Evolutionary conservation across 2,113 vertebrate genomes (phyloP).

Genomic region (Amblyornis subalaris): DNA sequence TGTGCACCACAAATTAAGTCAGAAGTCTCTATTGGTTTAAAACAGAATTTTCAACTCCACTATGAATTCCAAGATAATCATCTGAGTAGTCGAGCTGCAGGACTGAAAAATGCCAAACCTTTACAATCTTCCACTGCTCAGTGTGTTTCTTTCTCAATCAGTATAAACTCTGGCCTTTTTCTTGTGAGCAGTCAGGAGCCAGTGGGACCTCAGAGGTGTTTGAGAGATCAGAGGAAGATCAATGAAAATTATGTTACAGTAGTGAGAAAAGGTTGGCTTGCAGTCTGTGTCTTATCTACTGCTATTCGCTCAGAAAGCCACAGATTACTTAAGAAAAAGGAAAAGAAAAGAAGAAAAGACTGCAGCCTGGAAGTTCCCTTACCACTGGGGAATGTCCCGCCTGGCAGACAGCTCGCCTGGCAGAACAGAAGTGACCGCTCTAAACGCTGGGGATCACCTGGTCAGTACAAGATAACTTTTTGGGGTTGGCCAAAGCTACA

Average conservation of each 20-base stretch:
- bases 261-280: constrained; percentile 10
- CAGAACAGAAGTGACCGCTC: neutral
- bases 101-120: constrained; percentile 22
- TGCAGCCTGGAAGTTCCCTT: neutral
- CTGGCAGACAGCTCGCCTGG: neutral
- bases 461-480: neutral
- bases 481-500: neutral
- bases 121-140: neutral
- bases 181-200: constrained; percentile 18
- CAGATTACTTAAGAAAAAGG: neutral
- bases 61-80: neutral
- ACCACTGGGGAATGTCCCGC: neutral
- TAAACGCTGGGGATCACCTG: neutral
- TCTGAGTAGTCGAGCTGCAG: neutral
- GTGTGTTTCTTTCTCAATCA: neutral
- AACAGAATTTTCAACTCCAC: neutral
- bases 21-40: neutral
- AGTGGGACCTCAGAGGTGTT: neutral
- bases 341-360: neutral
- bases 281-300: neutral
- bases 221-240: constrained; percentile 38
- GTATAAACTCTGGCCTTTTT: constrained; percentile 10
- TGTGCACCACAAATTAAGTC: neutral
- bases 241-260: constrained; percentile 47
- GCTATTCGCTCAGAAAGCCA: neutral